Evolutionary conservation across 2,888 invertebrate genomes (phyloP).

Genomic region (Dilophus febrilis): DNA sequence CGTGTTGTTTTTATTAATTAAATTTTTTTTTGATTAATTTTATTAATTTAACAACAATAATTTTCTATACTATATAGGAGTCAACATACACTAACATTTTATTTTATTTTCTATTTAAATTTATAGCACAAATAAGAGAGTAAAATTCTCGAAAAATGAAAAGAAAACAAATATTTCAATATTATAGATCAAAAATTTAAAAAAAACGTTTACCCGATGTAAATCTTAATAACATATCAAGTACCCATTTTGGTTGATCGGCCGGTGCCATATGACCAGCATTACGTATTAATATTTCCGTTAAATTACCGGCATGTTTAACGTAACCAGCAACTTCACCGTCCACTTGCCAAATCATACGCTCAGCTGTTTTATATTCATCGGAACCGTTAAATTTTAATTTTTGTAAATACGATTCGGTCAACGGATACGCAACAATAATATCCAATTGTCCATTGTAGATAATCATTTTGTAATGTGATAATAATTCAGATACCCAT

Average conservation of each 20-base stretch:
- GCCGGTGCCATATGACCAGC: constrained; percentile 63
- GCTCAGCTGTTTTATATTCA: constrained; percentile 42
- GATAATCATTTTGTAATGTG: constrained; percentile 52
- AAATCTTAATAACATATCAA: constrained; percentile 50
- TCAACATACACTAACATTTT: no score
- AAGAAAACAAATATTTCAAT: no score
- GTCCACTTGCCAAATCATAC: constrained; percentile 46
- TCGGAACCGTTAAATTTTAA: constrained; percentile 45
- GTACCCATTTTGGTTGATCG: constrained; percentile 53
- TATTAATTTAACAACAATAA: no score
- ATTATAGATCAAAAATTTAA: not conserved
- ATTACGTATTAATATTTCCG: constrained; percentile 48
- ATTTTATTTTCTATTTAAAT: no score
- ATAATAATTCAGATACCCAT: constrained; percentile 43
- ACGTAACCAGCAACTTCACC: constrained; percentile 50
- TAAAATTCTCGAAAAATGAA: no score
- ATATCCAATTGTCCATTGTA: constrained; percentile 79
- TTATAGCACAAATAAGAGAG: no score
- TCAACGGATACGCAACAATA: constrained; percentile 65
- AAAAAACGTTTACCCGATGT: constrained; percentile 36
- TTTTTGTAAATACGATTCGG: constrained; percentile 51
- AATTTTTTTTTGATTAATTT: no score
- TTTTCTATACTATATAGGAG: no score
- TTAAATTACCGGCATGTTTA: constrained; percentile 45
- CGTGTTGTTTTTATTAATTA: no score